Conservation (phyloP, 2,797 vertebrate genomes). For the Urosaurus nigricauda region DNA sequence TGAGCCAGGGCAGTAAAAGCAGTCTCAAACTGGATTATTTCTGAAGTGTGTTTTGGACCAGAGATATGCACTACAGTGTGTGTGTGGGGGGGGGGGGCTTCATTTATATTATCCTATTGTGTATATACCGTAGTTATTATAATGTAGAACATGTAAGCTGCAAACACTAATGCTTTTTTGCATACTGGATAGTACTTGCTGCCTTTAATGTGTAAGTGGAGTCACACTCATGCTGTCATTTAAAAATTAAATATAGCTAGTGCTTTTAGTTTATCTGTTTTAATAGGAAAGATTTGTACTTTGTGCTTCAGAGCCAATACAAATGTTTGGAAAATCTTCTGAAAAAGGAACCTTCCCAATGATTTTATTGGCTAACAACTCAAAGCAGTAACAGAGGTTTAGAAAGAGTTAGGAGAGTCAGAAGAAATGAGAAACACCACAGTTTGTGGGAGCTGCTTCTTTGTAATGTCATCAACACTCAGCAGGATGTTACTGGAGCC, state of each 20-base stretch:
- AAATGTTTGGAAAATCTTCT: slow-evolving; percentile 56
- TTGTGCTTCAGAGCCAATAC: slow-evolving; percentile 53
- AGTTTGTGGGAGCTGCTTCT: not conserved
- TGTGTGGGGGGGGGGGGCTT: not conserved
- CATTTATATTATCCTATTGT: not conserved
- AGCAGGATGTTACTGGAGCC: too few species aligned
- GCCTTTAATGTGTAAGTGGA: rapidly evolving
- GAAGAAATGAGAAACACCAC: not conserved
- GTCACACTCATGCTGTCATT: rapidly evolving
- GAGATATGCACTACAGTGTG: too few species aligned
- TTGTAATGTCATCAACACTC: too few species aligned
- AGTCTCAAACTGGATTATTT: too few species aligned
- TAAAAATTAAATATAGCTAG: slow-evolving; percentile 34
- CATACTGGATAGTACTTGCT: slow-evolving; percentile 23
- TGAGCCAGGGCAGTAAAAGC: too few species aligned
- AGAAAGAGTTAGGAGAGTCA: slow-evolving; percentile 8
- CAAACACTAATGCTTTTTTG: not conserved
- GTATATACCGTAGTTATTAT: not conserved
- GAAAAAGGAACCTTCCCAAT: slow-evolving; percentile 50
- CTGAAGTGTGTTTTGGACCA: too few species aligned
- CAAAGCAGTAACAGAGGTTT: too few species aligned
- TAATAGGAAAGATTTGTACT: slow-evolving; percentile 26
- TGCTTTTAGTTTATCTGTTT: slow-evolving; percentile 51
- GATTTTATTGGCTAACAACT: slow-evolving; percentile 52
- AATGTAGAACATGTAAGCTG: slow-evolving; percentile 5